phyloP scores from a whole-genome alignment of 1,140 invertebrate species.

The Nasonia vitripennis region DNA sequence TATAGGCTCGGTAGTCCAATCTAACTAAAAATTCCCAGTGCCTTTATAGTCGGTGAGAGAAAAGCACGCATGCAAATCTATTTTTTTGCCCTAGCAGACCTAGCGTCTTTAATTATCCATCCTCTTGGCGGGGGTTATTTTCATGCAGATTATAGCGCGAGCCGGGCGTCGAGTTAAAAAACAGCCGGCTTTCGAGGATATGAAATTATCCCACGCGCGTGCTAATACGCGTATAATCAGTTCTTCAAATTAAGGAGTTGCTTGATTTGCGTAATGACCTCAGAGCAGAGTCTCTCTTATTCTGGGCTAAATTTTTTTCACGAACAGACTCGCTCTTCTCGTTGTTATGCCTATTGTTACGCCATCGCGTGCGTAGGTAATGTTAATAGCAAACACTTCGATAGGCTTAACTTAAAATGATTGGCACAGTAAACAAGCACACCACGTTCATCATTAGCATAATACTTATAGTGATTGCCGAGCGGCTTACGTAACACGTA shows the following conservation, averaged over 20 bases:
- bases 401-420: not conserved
- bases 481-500: not conserved
- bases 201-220: not conserved
- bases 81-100: not conserved
- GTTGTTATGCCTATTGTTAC: not conserved
- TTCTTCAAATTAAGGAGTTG: constrained; percentile 6
- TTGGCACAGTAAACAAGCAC: not conserved
- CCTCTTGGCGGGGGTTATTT: not conserved
- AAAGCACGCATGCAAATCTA: not conserved
- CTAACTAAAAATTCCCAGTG: not conserved
- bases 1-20: not conserved
- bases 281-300: not conserved
- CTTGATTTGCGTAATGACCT: constrained; percentile 13
- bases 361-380: not conserved
- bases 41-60: not conserved
- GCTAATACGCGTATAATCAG: not conserved
- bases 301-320: not conserved
- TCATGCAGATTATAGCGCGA: constrained; percentile 1
- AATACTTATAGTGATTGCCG: not conserved
- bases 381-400: not conserved
- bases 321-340: not conserved
- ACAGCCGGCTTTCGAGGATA: not conserved
- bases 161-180: constrained; percentile 4
- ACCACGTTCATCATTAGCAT: not conserved
- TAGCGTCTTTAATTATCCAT: not conserved